Base-by-base conservation (phyloP, 1,140 invertebrate genomes). In the Branchinecta lindahli region DNA sequence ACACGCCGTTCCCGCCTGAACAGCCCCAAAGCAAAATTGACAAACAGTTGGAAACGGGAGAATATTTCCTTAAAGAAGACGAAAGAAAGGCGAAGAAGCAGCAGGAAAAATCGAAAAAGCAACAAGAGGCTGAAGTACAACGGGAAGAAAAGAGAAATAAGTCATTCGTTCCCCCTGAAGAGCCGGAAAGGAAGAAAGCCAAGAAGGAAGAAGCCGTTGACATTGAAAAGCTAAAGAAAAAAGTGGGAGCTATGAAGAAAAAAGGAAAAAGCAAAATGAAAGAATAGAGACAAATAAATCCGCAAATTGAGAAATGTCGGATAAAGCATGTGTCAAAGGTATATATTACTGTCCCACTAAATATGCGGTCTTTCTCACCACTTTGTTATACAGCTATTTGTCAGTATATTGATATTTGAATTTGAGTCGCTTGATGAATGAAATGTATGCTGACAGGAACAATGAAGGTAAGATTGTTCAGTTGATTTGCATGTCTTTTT, bases 1-100 rank as follows among this genome's bases (percentile, higher is more conserved):
- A 99, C 76, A 98, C 94, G 71, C 96, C 96, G 45, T 99, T 99
- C 84, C 97, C 97, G 72, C 96, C 96, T 10, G 83, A 90, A 8
- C 94, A 92, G 77, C 83, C 85, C 61, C 90, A 97, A 77, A 93
- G 91, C 77, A 97, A 97, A 78, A 81, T 98, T 76, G 97, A 99
- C 79, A 90, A 92, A 77, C 83, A 95, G 79, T 79, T 99, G 74
- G 92, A 90, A n/a, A 85, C 87, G 70, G 96, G 96, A 69, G 95
- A 99, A 82, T 99, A 94, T 79, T 98, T 98, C 84, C 82, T 97
- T 20, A 92, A 89, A 76, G 86, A 91, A 75, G 84, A 88, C 68
- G 88, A 96, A 72, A 89, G 86, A 76, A 85, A 84, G 73, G 84
- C 83, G 5, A 88, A 87, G 76, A 84, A 83, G 72, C 83, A 84